Conservation (phyloP, 2,113 vertebrate genomes). For the Limanda limanda region DNA sequence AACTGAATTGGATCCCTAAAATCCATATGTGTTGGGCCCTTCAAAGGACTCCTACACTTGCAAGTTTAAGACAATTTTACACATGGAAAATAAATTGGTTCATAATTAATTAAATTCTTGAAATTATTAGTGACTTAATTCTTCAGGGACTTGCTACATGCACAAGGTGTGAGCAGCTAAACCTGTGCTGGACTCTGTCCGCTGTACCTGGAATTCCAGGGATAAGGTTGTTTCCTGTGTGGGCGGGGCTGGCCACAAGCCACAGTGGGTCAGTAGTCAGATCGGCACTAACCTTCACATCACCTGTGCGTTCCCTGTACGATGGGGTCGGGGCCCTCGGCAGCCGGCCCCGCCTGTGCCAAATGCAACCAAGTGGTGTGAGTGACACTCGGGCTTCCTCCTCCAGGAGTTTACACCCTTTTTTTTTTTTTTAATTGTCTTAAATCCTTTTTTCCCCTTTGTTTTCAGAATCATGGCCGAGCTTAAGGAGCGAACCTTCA, state of each 20-base stretch:
- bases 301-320: slow-evolving; percentile 22
- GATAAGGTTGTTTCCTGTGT: slow-evolving; percentile 19
- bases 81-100: too few species aligned
- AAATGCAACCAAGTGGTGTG: slow-evolving; percentile 22
- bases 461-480: slow-evolving; percentile 74
- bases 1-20: too few species aligned
- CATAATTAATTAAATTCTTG: too few species aligned
- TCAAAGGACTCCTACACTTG: too few species aligned
- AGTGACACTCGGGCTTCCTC: not conserved
- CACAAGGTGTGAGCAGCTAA: not conserved
- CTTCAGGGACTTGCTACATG: not conserved
- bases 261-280: not conserved
- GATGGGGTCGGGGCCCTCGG: slow-evolving; percentile 72
- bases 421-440: not conserved
- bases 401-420: not conserved
- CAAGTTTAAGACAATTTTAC: too few species aligned
- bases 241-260: slow-evolving; percentile 9
- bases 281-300: not conserved
- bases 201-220: not conserved
- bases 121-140: too few species aligned
- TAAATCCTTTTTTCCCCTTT: not conserved
- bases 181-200: too few species aligned
- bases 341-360: slow-evolving; percentile 43
- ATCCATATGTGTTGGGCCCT: too few species aligned
- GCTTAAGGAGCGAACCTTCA: slow-evolving; percentile 87